phyloP scores from a whole-genome alignment of 1,140 invertebrate species.

The Pseudomyrmex sp. region DNA sequence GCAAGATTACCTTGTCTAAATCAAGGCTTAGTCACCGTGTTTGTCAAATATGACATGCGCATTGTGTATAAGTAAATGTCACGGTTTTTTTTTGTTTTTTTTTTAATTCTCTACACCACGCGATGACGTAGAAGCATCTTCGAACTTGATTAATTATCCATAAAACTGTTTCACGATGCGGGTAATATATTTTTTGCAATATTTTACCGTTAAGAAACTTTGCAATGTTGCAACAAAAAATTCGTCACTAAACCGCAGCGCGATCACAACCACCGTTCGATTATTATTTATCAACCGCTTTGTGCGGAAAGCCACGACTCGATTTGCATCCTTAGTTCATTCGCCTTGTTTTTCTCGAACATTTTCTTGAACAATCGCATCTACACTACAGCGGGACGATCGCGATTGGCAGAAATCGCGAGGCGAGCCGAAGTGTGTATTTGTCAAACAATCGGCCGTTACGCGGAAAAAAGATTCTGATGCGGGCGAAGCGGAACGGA shows the following conservation, averaged over 20 bases:
- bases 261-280: not conserved
- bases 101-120: no score
- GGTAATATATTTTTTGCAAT: no score
- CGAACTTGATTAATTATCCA: no score
- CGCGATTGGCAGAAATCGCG: constrained; percentile 30
- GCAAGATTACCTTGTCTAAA: not conserved
- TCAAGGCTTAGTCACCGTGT: not conserved
- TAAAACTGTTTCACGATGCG: no score
- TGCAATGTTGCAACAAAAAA: not conserved
- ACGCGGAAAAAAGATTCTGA: constrained; percentile 48
- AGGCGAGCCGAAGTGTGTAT: constrained; percentile 57
- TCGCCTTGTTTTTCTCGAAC: constrained; percentile 6
- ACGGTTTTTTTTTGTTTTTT: no score
- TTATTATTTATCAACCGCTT: constrained; percentile 2
- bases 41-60: constrained; percentile 1
- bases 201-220: no score
- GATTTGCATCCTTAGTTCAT: constrained; percentile 21
- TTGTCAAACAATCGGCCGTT: constrained; percentile 67
- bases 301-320: not conserved
- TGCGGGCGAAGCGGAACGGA: constrained; percentile 55
- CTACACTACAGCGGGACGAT: constrained; percentile 16
- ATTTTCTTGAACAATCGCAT: constrained; percentile 48
- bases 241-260: no score
- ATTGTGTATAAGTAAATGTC: no score
- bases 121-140: not conserved